A percentile compares a stretch with the other conserved stretches of the same genome.
Conservation (phyloP, 2,113 vertebrate species). For the Sciurus niger region DNA sequence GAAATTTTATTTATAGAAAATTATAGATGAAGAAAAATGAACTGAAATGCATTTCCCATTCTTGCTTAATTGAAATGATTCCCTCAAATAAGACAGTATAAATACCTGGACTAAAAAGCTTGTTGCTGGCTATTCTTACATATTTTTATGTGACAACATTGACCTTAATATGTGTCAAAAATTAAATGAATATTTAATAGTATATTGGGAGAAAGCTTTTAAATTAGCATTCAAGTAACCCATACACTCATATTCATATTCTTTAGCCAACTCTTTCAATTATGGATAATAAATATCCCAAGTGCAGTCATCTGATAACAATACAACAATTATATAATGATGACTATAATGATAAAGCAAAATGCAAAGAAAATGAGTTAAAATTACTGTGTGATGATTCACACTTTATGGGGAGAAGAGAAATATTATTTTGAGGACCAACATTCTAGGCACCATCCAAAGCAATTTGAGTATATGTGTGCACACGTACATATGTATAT, state of each 20-base stretch:
- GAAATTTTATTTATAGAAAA: slow-evolving; percentile 71
- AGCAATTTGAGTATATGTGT: background rate
- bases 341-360: slow-evolving; percentile 42
- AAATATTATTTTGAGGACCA: background rate
- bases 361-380: slow-evolving; percentile 1
- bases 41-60: slow-evolving; percentile 40
- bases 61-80: slow-evolving; percentile 74
- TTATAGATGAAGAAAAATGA: slow-evolving; percentile 63
- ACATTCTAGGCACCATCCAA: background rate
- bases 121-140: background rate
- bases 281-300: slow-evolving; percentile 17
- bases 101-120: slow-evolving; percentile 45
- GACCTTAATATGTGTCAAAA: slow-evolving; percentile 52
- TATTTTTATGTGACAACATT: slow-evolving; percentile 40
- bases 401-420: background rate
- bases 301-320: background rate
- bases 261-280: slow-evolving; percentile 19
- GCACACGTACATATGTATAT: too few species aligned
- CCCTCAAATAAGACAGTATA: slow-evolving; percentile 28
- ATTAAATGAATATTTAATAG: slow-evolving; percentile 58
- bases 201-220: slow-evolving; percentile 56
- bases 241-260: background rate
- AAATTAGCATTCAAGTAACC: slow-evolving; percentile 13
- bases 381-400: slow-evolving; percentile 31
- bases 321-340: slow-evolving; percentile 29